phyloP scores from a whole-genome alignment of 2,113 vertebrate species.

The Lagopus leucura region DNA sequence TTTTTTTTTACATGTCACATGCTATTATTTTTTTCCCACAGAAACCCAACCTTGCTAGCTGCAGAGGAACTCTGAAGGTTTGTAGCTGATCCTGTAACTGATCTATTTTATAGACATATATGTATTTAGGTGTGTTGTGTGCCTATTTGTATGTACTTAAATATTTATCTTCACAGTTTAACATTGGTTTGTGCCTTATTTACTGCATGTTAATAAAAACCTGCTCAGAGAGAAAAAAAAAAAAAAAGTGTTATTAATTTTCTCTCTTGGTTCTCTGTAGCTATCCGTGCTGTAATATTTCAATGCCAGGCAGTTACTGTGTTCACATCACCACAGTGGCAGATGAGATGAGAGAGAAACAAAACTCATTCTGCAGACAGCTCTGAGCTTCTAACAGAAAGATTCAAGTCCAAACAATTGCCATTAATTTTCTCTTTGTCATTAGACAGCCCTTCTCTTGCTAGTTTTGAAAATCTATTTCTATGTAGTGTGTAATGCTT shows the following conservation, averaged over 20 bases:
- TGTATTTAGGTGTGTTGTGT: background rate
- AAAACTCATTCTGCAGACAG: background rate
- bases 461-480: background rate
- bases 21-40: background rate
- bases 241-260: background rate
- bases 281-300: background rate
- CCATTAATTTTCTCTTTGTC: background rate
- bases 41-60: background rate
- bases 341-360: background rate
- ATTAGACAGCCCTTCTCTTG: background rate
- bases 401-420: background rate
- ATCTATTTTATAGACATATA: background rate
- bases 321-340: background rate
- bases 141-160: background rate
- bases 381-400: background rate
- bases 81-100: background rate
- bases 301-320: background rate
- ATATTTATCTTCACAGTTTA: background rate
- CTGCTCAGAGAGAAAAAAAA: background rate
- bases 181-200: background rate
- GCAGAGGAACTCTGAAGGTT: background rate
- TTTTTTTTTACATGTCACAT: background rate
- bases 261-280: background rate
- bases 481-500: background rate
- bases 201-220: background rate